phyloP scores from a whole-genome alignment of 1,140 invertebrate genomes.

The Ceratosolen solmsi region DNA sequence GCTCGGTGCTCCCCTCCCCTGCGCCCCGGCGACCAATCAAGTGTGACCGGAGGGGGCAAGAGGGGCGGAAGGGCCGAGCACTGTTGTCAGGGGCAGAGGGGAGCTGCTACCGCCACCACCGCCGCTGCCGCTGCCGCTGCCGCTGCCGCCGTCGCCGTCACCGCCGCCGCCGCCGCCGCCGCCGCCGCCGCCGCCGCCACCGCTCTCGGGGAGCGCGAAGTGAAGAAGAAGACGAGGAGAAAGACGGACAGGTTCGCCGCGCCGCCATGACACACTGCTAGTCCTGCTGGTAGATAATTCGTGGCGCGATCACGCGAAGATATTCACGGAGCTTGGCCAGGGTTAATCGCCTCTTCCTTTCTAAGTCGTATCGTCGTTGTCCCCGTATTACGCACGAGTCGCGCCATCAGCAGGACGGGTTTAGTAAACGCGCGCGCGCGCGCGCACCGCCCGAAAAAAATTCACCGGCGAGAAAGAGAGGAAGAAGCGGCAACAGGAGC shows the following conservation, averaged over 20 bases:
- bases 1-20: neutral
- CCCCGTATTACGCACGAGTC: neutral
- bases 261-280: constrained; percentile 33
- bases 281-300: neutral
- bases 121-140: neutral
- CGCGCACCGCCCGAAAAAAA: constrained; percentile 39
- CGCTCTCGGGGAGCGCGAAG: constrained; percentile 3
- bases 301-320: neutral
- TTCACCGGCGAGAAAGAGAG: constrained; percentile 51
- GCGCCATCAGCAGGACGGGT: neutral
- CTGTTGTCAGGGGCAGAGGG: neutral
- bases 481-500: constrained; percentile 20
- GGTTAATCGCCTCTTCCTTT: neutral
- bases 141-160: neutral
- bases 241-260: constrained; percentile 33
- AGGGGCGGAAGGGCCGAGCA: neutral
- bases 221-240: constrained; percentile 32
- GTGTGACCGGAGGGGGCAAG: neutral
- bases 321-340: neutral
- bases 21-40: neutral
- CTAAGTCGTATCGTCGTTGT: neutral
- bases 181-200: neutral
- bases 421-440: neutral
- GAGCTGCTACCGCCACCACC: neutral
- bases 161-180: neutral